Percentiles rank a stretch among this genome's conserved stretches.
Evolutionary conservation across 2,888 invertebrate species (phyloP).

Genomic region (Melanophora roralis): DNA sequence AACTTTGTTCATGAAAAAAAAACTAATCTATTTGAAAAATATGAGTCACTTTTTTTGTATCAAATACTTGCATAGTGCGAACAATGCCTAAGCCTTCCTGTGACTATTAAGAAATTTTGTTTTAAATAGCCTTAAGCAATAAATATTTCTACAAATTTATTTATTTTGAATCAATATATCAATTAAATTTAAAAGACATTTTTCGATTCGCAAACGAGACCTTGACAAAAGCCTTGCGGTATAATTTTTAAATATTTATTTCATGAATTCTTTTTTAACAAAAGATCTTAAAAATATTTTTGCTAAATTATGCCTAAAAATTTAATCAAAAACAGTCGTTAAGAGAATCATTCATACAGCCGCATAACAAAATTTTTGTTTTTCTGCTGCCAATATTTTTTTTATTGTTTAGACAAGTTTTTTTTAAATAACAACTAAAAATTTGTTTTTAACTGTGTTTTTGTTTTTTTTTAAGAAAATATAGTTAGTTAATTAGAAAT

Average conservation of each 20-base stretch:
- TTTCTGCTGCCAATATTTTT: not conserved
- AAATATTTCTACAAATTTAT: no score
- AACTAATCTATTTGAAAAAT: no score
- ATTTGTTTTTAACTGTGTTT: not conserved
- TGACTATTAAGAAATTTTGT: no score
- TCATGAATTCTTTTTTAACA: constrained; percentile 5
- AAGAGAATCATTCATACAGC: not conserved
- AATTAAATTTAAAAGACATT: no score
- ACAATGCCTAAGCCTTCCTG: no score
- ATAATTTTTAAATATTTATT: not conserved
- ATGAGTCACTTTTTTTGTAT: no score
- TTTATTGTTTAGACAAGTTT: constrained; percentile 7
- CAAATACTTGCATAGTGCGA: no score
- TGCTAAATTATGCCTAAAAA: not conserved
- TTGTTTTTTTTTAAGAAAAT: not conserved
- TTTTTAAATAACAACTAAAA: not conserved
- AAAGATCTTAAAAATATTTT: no score
- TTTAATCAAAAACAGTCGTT: not conserved
- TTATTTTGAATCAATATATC: no score
- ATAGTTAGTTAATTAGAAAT: not conserved
- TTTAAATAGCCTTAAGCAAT: no score
- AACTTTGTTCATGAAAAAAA: no score
- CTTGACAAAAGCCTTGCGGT: not conserved
- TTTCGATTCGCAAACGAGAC: no score
- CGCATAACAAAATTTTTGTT: not conserved